These are phyloP conservation scores for Zenarchopterus dispar DNA, from an alignment of 2,797 vertebrate species.

Conservation along the genomic window DNA sequence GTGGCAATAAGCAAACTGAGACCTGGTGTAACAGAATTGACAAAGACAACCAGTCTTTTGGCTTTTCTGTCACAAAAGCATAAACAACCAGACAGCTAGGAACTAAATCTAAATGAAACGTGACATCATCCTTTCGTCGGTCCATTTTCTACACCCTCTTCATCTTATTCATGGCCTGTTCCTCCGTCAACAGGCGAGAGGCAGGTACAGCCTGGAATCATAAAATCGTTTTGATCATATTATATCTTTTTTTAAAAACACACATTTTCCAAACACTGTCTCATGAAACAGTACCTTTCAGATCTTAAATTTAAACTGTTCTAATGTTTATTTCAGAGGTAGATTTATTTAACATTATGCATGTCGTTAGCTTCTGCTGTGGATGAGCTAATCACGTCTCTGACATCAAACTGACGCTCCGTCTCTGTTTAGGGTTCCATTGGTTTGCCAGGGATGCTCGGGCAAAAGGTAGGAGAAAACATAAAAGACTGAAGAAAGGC, in stretches of 20 bases:
- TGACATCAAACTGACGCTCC: slow-evolving; percentile 23
- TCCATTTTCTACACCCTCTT: too few species aligned
- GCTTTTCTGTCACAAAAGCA: too few species aligned
- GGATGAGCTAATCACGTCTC: slow-evolving; percentile 15
- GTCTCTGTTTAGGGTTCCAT: slow-evolving; percentile 73
- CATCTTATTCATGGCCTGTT: too few species aligned
- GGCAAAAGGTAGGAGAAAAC: slow-evolving; percentile 86
- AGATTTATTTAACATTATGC: slow-evolving; percentile 13
- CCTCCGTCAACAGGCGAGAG: too few species aligned
- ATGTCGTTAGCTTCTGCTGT: slow-evolving; percentile 3
- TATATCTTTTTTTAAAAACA: too few species aligned
- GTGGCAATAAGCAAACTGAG: too few species aligned
- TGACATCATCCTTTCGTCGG: background rate
- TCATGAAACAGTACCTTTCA: background rate
- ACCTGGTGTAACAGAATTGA: too few species aligned
- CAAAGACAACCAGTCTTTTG: too few species aligned
- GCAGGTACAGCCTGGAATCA: too few species aligned
- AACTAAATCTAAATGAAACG: background rate
- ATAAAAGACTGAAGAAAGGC: background rate
- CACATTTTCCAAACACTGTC: too few species aligned
- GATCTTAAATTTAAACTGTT: slow-evolving; percentile 9
- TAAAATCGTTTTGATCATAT: too few species aligned
- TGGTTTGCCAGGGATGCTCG: slow-evolving; percentile 92
- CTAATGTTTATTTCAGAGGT: slow-evolving; percentile 2
- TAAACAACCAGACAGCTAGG: too few species aligned